Conservation (phyloP, 1,140 invertebrate species). For the Eriocheir sinensis region DNA sequence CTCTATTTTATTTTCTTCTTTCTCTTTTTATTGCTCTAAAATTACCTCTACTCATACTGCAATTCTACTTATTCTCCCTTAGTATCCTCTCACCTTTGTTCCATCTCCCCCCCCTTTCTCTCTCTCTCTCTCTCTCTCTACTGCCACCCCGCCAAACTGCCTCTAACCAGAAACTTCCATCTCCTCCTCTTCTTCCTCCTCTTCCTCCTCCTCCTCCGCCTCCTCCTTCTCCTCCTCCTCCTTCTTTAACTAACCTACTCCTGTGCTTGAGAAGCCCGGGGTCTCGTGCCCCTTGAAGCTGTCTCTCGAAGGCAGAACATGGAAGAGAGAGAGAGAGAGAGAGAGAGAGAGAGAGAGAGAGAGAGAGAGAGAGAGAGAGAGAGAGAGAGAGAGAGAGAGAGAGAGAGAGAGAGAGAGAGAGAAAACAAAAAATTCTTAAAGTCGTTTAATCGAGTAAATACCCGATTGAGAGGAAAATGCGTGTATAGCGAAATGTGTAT, state of each 20-base stretch:
- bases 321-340: constrained; percentile 4
- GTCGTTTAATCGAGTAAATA: too few relatives aligned
- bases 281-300: not conserved
- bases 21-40: too few relatives aligned
- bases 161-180: not conserved
- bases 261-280: not conserved
- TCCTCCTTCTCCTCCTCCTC: not conserved
- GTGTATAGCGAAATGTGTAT: not conserved
- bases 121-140: not conserved
- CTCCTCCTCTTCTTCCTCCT: not conserved
- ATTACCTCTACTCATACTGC: not conserved
- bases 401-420: not conserved
- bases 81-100: not conserved
- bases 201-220: not conserved
- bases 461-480: too few relatives aligned
- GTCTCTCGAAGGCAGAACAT: not conserved
- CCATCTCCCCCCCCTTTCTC: not conserved
- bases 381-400: not conserved
- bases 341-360: not conserved
- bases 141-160: not conserved
- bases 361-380: not conserved
- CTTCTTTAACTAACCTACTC: constrained; percentile 13
- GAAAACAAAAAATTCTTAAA: too few relatives aligned
- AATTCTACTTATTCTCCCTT: not conserved
- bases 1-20: too few relatives aligned